Evolutionary conservation across 2,797 vertebrate species (phyloP).

Genomic region (Amblyopsis hoosieri): DNA sequence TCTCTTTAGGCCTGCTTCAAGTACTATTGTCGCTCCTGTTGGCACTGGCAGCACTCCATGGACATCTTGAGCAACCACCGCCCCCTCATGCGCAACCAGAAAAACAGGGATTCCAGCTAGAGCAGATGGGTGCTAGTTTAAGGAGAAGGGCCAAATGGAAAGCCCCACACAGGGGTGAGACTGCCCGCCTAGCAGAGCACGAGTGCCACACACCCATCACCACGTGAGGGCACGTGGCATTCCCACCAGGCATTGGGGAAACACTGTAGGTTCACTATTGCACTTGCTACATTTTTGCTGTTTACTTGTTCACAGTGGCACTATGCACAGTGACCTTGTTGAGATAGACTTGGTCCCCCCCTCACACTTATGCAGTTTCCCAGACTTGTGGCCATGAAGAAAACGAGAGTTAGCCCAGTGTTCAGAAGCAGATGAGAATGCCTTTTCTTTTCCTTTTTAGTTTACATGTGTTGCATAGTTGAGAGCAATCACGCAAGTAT

Average conservation of each 20-base stretch:
- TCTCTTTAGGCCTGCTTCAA: constrained; percentile 92
- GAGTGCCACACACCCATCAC: constrained; percentile 72
- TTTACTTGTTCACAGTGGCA: constrained; percentile 86
- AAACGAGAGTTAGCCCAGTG: constrained; percentile 81
- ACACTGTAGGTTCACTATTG: constrained; percentile 94
- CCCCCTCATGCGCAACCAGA: constrained; percentile 98
- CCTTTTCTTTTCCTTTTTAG: constrained; percentile 72
- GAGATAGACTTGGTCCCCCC: constrained; percentile 66
- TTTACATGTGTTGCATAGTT: constrained; percentile 92
- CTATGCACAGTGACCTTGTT: constrained; percentile 93
- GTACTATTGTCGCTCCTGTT: constrained; percentile 98
- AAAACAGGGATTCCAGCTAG: constrained; percentile 94
- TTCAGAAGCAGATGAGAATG: constrained; percentile 80
- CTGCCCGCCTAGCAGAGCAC: constrained; percentile 75
- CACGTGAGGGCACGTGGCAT: constrained; percentile 63
- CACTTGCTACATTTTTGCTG: constrained; percentile 98
- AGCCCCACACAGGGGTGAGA: constrained; percentile 43
- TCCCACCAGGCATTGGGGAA: constrained; percentile 78
- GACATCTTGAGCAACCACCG: constrained; percentile 96
- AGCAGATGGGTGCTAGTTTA: constrained; percentile 46
- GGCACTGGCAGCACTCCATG: constrained; percentile 98
- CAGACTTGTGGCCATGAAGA: constrained; percentile 84
- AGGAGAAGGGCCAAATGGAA: constrained; percentile 55
- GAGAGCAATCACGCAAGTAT: constrained; percentile 87
- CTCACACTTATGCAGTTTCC: constrained; percentile 85